phyloP scores from a whole-genome alignment of 2,113 vertebrate genomes.

The Ochotona princeps region DNA sequence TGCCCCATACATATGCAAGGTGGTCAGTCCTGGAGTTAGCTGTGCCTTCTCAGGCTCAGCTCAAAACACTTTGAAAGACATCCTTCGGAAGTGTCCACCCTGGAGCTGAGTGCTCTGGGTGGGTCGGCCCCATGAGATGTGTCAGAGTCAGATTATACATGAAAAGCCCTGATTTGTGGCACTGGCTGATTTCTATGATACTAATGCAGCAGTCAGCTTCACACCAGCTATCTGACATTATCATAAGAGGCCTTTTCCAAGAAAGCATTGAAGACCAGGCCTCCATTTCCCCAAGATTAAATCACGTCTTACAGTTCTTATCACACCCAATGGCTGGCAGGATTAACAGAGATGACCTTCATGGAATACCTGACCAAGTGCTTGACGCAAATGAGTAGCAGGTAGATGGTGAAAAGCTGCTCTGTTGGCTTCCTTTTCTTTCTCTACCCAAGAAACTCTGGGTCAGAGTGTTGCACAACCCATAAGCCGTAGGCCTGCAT shows the following conservation, averaged over 20 bases:
- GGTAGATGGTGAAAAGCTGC: neutral
- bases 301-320: neutral
- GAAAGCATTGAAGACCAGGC: rapidly evolving
- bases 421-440: neutral
- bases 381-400: neutral
- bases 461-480: too few relatives aligned
- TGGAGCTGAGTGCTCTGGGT: neutral
- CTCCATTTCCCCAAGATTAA: neutral
- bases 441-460: rapidly evolving
- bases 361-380: neutral
- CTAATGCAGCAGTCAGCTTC: neutral
- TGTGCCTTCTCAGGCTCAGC: neutral
- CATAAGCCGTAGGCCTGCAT: too few relatives aligned
- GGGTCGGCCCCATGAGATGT: neutral
- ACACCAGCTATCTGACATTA: rapidly evolving
- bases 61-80: too few relatives aligned
- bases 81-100: neutral
- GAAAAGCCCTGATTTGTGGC: neutral
- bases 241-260: too few relatives aligned
- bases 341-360: neutral
- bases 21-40: neutral
- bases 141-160: neutral
- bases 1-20: neutral
- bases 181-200: neutral
- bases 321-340: neutral